Evolutionary conservation across 2,888 invertebrate species (phyloP).

Genomic region (Drosophila rubida): DNA sequence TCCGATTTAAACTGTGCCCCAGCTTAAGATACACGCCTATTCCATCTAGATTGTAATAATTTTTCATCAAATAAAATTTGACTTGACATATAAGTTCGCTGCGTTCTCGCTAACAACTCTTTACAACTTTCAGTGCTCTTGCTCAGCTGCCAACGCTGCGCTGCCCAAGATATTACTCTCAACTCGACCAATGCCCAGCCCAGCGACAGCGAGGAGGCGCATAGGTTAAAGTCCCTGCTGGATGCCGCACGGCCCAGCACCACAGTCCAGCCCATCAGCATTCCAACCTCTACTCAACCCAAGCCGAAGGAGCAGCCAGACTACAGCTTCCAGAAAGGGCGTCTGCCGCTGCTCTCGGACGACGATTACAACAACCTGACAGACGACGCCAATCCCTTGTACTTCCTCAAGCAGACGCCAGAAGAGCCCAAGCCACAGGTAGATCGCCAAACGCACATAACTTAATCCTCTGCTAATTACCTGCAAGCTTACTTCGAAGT

Average conservation of each 20-base stretch:
- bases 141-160: constrained; percentile 19
- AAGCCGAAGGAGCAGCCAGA: constrained; percentile 45
- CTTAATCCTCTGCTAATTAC: background rate
- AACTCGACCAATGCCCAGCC: background rate
- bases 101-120: background rate
- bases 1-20: constrained; percentile 32
- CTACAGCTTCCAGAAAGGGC: constrained; percentile 56
- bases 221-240: constrained; percentile 19
- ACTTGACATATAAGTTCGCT: constrained; percentile 18
- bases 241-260: constrained; percentile 1
- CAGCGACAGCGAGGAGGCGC: constrained; percentile 14
- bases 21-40: constrained; percentile 38
- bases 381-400: constrained; percentile 70
- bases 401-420: constrained; percentile 62
- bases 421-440: constrained; percentile 38
- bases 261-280: constrained; percentile 15
- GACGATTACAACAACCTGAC: constrained; percentile 66
- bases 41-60: constrained; percentile 59
- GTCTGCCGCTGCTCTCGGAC: constrained; percentile 60
- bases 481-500: too few relatives aligned
- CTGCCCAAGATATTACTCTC: constrained; percentile 3
- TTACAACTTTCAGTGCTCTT: constrained; percentile 42
- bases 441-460: background rate
- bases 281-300: background rate
- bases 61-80: constrained; percentile 73